Evolutionary conservation across 2,888 invertebrate species (phyloP), one percentile per base, ranked within the genome.

Genomic region (Mellilla xanthometata): DNA sequence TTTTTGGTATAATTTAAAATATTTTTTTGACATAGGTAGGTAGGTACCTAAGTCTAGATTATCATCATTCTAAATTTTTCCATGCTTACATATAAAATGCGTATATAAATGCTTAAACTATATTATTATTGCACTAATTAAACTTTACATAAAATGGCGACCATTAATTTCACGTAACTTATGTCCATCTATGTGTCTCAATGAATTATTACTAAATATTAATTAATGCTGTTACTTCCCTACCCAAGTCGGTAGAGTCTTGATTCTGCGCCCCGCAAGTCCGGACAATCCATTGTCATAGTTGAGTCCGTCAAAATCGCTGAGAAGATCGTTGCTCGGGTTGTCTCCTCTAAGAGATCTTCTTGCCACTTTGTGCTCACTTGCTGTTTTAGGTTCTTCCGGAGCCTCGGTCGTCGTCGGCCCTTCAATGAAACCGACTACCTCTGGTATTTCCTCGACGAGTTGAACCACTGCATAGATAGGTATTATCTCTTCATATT

Each of bases 181-280:
- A 19, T 6, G 2, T 5, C 15, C 6, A n/a, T 19, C 2, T 5
- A 15, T 15, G 6, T 19, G 4, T 5, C 15, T 19, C 4, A 19
- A 19, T 19, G 4, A 6, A 19, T 19, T 19, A 5, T 1, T 5
- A 19, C 2, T 19, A 19, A 6, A 6, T 19, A 19, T 19, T 19
- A 3, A 3, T 15, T 19, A 5, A 3, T 19, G 15, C 4, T 19
- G 6, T 28, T 36, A 4, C 27, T 76, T 76, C 83, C 88, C 89
- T 27, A 76, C 67, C 82, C 83, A 89, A 4, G 86, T 72, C 1
- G 89, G 89, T 6, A 89, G 67, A 45, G 85, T 81, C 61, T 83
- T 88, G 29, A 89, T 88, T 62, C 83, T 82, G 44, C 89, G 73
- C 3, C 82, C 82, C 28, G 68, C 82, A 0, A 87, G 44, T 46